These are phyloP conservation scores for Gonatopus flavifemur DNA, from an alignment of 1,140 invertebrate genomes.

Conservation along the genomic window DNA sequence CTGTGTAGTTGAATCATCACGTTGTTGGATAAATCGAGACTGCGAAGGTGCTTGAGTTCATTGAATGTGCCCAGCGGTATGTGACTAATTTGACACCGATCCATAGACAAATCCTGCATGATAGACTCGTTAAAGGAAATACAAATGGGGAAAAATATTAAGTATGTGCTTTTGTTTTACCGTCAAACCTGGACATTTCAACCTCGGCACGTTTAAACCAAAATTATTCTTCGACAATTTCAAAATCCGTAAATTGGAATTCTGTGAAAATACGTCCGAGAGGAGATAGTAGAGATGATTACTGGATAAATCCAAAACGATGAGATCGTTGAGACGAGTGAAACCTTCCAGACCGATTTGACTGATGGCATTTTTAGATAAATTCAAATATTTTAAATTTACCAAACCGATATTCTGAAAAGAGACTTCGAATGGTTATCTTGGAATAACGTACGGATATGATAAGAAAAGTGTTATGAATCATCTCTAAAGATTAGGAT, in stretches of 20 bases:
- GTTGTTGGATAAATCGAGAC: slow-evolving; percentile 48
- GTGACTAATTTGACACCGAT: slow-evolving; percentile 41
- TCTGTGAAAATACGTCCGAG: slow-evolving; percentile 33
- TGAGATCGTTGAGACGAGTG: slow-evolving; percentile 32
- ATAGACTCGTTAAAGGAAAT: too few species aligned
- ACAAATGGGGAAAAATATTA: slow-evolving; percentile 2
- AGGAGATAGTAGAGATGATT: slow-evolving; percentile 44
- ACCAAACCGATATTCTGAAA: slow-evolving; percentile 41
- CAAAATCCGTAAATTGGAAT: slow-evolving; percentile 38
- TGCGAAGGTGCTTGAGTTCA: slow-evolving; percentile 36
- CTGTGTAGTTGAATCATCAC: slow-evolving; percentile 37
- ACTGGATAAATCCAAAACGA: slow-evolving; percentile 44
- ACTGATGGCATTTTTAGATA: slow-evolving; percentile 45
- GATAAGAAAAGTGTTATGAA: background rate
- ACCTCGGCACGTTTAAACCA: slow-evolving; percentile 36
- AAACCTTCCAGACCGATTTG: slow-evolving; percentile 45
- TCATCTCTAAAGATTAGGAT: background rate
- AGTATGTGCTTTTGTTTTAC: slow-evolving; percentile 22
- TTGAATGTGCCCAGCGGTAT: slow-evolving; percentile 38
- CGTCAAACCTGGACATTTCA: slow-evolving; percentile 32
- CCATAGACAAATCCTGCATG: slow-evolving; percentile 42
- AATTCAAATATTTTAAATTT: slow-evolving; percentile 45
- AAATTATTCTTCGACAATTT: slow-evolving; percentile 47
- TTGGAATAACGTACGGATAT: slow-evolving; percentile 1
- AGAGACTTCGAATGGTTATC: slow-evolving; percentile 1